Base-by-base conservation (phyloP, 2,797 vertebrate genomes). In the Phaenicophaeus curvirostris region DNA sequence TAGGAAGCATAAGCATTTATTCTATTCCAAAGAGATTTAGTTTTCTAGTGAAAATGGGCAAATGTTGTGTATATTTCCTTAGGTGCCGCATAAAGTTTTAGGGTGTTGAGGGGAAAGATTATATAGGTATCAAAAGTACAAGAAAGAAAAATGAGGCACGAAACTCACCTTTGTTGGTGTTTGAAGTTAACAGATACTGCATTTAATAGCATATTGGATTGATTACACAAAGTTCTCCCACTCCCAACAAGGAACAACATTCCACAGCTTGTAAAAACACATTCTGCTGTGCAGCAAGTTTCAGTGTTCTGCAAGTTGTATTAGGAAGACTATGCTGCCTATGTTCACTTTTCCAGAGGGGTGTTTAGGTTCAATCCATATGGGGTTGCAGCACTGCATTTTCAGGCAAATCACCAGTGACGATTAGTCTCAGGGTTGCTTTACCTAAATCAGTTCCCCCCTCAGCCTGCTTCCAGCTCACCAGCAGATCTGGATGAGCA, bases 151-250 rank as follows among this genome's bases (percentile, higher is more conserved):
- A 46, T 1, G 0, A 85, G 27, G 54, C 62, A 90, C 12, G 81
- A 81, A 83, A 93, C 39, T 68, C 44, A 72, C 50, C 11, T 89
- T 51, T 54, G n/a, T 57, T 48, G 6, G 39, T 81, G 39, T 68
- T 50, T 67, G 25, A 83, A 74, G 18, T 74, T 80, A 65, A 71
- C 15, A 82, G 33, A 41, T 8, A 17, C 53, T 94, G 65, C 39
- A 81, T 95, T 94, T 94, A 90, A 92, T 86, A 54, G 33, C 20
- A 18, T 24, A 72, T 57, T 44, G 46, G n/a, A 55, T n/a, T 74
- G 15, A 85, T 86, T 86, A 90, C 42, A 91, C 51, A 84, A 58
- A 94, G 39, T 31, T 75, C n/a, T 69, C 69, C 87, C 87, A 53
- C 55, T 86, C 79, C 69, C 91, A 92, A 39, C 46, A 19, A 39